Evolutionary conservation across 2,113 vertebrate species (phyloP).

Genomic region (Todiramphus chloris): DNA sequence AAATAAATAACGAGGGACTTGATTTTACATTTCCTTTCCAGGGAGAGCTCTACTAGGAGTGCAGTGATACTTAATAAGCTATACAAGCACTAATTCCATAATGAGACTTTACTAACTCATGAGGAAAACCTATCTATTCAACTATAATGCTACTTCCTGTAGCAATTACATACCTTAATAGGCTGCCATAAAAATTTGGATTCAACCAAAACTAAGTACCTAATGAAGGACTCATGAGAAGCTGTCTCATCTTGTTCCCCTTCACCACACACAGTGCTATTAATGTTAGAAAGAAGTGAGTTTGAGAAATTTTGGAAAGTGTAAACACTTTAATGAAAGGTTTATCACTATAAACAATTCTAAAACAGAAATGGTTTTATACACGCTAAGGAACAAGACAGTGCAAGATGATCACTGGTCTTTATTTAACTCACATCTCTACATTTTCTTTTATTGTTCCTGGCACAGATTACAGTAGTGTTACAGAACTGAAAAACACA

Average conservation of each 20-base stretch:
- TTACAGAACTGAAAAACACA: neutral
- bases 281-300: neutral
- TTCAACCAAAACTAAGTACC: slow-evolving; percentile 1
- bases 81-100: slow-evolving; percentile 15
- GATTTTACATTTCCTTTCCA: slow-evolving; percentile 16
- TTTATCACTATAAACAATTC: slow-evolving; percentile 10
- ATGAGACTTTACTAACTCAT: slow-evolving; percentile 11
- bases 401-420: neutral
- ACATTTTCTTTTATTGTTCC: neutral
- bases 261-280: neutral
- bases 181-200: slow-evolving; percentile 4
- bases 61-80: neutral
- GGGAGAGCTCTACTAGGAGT: neutral
- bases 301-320: slow-evolving; percentile 18
- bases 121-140: slow-evolving; percentile 8
- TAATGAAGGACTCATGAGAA: neutral
- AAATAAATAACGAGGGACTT: neutral
- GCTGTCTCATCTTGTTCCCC: neutral
- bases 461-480: neutral
- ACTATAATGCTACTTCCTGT: neutral
- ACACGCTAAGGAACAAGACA: neutral
- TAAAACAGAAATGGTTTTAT: neutral
- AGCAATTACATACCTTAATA: slow-evolving; percentile 23
- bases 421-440: neutral
- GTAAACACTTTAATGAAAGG: neutral